phyloP scores from a whole-genome alignment of 1,140 invertebrate genomes.

The Muscidifurax raptorellus region DNA sequence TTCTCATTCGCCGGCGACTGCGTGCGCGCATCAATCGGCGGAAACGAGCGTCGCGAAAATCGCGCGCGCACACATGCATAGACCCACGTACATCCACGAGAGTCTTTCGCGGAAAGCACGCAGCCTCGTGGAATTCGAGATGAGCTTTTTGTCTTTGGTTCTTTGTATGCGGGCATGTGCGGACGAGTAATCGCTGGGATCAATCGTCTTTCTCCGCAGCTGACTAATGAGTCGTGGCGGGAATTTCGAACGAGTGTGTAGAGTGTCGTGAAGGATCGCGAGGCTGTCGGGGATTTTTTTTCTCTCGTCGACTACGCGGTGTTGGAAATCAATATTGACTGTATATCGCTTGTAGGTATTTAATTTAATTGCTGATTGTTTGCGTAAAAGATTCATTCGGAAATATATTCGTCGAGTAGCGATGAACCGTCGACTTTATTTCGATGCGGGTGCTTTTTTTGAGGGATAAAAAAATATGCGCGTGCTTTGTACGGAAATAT shows the following conservation, averaged over 20 bases:
- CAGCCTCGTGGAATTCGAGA: slow-evolving; percentile 14
- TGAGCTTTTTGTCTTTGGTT: background rate
- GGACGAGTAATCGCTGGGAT: slow-evolving; percentile 1
- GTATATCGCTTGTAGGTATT: too few species aligned
- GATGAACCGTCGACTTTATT: too few species aligned
- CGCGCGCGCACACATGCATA: background rate
- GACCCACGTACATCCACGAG: background rate
- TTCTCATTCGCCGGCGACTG: background rate
- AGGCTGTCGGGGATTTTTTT: background rate
- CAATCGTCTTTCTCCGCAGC: background rate
- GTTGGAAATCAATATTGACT: too few species aligned
- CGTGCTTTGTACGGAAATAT: too few species aligned
- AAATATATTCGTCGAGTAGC: too few species aligned
- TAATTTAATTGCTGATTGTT: too few species aligned
- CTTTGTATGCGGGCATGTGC: background rate
- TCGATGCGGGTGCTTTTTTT: too few species aligned
- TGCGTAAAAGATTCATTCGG: too few species aligned
- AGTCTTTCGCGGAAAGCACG: slow-evolving; percentile 1
- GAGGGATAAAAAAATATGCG: too few species aligned
- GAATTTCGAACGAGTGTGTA: slow-evolving; percentile 6
- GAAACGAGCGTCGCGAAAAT: slow-evolving; percentile 44
- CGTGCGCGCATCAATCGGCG: slow-evolving; percentile 20
- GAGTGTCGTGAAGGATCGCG: background rate
- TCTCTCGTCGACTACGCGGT: background rate
- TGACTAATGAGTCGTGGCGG: background rate